phyloP scores from a whole-genome alignment of 2,797 vertebrate genomes.

The Todus mexicanus region DNA sequence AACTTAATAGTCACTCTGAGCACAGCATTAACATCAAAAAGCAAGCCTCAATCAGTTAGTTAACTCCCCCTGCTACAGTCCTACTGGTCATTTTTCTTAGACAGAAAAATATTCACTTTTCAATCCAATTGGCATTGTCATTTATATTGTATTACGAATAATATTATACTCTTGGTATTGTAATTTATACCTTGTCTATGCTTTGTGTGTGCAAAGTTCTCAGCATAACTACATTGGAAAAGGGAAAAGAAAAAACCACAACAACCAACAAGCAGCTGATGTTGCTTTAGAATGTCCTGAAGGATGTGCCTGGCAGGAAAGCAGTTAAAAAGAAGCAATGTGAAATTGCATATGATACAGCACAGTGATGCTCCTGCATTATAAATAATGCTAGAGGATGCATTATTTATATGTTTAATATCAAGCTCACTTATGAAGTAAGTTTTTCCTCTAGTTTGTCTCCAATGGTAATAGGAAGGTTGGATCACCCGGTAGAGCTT shows the following conservation, averaged over 20 bases:
- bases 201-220: background rate
- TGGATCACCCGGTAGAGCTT: background rate
- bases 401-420: conserved; percentile 82
- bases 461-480: conserved; percentile 4
- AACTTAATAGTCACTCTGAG: background rate
- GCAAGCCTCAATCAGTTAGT: background rate
- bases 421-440: conserved; percentile 70
- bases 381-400: conserved; percentile 76
- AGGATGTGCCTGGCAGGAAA: conserved; percentile 36
- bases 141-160: background rate
- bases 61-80: background rate
- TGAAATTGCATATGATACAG: conserved; percentile 70
- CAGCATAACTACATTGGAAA: background rate
- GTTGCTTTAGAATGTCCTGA: background rate
- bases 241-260: background rate
- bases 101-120: background rate
- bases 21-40: background rate
- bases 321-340: conserved; percentile 62
- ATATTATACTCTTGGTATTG: background rate
- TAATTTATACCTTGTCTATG: background rate
- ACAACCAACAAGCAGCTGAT: background rate
- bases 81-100: background rate
- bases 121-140: background rate
- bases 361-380: conserved; percentile 73
- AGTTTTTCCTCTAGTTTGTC: conserved; percentile 67